Conservation (phyloP, 2,888 invertebrate genomes). For the Strigamia maritima region DNA sequence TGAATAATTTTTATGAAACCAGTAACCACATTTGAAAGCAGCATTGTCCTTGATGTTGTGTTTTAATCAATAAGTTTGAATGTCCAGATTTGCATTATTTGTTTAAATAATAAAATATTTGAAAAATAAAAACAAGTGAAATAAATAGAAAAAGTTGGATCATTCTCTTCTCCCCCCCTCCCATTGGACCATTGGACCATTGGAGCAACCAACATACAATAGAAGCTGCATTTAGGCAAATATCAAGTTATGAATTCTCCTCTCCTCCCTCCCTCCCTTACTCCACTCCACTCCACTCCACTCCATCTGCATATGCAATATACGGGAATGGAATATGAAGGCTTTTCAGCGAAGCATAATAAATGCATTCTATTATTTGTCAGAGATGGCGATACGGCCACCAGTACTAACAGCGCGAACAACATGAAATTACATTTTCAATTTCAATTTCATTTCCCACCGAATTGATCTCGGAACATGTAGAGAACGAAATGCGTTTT, state of each 20-base stretch:
- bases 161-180: neutral
- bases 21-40: neutral
- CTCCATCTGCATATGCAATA: conserved; percentile 39
- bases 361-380: conserved; percentile 39
- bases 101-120: neutral
- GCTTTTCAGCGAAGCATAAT: conserved; percentile 41
- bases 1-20: neutral
- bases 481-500: neutral
- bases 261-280: too few species aligned
- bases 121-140: neutral
- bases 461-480: neutral
- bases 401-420: conserved; percentile 39
- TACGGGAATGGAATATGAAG: conserved; percentile 40
- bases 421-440: conserved; percentile 19
- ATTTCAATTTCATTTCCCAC: neutral
- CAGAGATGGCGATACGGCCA: conserved; percentile 40
- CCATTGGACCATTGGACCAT: neutral
- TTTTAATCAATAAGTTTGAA: too few species aligned
- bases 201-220: neutral
- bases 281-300: too few species aligned
- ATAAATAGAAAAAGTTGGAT: neutral
- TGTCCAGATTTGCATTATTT: too few species aligned
- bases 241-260: conserved; percentile 32
- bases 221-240: conserved; percentile 34
- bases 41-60: too few species aligned